These are phyloP conservation scores for Nothoprocta perdicaria DNA, from an alignment of 2,113 vertebrate genomes.

Conservation along the genomic window DNA sequence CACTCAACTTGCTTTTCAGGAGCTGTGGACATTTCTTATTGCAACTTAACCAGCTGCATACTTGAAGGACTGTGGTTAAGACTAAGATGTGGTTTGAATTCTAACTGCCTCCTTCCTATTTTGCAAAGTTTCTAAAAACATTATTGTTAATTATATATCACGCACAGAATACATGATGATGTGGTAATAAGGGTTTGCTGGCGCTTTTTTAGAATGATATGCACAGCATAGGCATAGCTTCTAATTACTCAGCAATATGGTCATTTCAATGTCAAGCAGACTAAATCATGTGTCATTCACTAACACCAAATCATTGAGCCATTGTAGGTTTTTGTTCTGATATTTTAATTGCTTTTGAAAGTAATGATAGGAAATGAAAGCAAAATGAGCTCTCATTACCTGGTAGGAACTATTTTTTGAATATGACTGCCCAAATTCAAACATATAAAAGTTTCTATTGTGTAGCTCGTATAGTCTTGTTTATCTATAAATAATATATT, in stretches of 20 bases:
- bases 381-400: neutral
- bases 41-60: neutral
- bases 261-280: neutral
- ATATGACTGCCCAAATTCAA: neutral
- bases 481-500: neutral
- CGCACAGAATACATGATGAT: neutral
- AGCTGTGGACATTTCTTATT: neutral
- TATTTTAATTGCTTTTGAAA: neutral
- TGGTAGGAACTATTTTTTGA: neutral
- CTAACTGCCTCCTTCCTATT: neutral
- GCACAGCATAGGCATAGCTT: neutral
- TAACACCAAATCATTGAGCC: neutral
- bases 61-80: neutral
- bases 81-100: neutral
- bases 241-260: neutral
- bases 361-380: neutral
- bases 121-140: neutral
- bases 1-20: neutral
- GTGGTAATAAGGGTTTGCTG: neutral
- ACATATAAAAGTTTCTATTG: neutral
- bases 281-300: neutral
- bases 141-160: neutral
- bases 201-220: neutral
- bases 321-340: neutral
- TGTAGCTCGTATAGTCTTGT: neutral